Conservation (phyloP, 2,797 vertebrate genomes). For the Limosa lapponica region DNA sequence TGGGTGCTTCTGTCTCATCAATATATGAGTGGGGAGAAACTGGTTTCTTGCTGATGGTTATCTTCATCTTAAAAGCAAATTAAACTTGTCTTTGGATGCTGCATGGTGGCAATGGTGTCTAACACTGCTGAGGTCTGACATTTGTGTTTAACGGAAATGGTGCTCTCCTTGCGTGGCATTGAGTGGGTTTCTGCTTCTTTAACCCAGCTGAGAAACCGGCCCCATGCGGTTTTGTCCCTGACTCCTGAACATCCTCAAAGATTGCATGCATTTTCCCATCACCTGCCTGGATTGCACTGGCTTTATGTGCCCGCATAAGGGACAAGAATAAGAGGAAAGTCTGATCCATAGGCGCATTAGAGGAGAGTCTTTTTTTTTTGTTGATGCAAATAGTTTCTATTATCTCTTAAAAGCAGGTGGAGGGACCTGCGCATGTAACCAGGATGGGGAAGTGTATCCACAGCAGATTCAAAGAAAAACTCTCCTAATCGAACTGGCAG, state of each 20-base stretch:
- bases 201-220: background rate
- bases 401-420: background rate
- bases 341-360: background rate
- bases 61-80: background rate
- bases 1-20: background rate
- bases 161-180: background rate
- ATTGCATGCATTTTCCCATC: background rate
- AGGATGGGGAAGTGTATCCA: background rate
- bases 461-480: background rate
- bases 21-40: background rate
- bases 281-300: background rate
- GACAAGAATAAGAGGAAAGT: background rate
- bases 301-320: background rate
- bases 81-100: background rate
- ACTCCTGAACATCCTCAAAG: background rate
- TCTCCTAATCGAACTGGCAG: background rate
- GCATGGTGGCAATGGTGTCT: background rate
- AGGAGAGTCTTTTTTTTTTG: background rate
- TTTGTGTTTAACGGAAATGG: background rate
- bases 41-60: background rate
- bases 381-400: background rate
- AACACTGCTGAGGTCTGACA: background rate
- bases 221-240: background rate
- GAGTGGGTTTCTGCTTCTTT: background rate
- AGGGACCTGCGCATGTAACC: background rate